These are phyloP conservation scores for Nerophis lumbriciformis DNA, from an alignment of 2,113 vertebrate species.

Conservation along the genomic window DNA sequence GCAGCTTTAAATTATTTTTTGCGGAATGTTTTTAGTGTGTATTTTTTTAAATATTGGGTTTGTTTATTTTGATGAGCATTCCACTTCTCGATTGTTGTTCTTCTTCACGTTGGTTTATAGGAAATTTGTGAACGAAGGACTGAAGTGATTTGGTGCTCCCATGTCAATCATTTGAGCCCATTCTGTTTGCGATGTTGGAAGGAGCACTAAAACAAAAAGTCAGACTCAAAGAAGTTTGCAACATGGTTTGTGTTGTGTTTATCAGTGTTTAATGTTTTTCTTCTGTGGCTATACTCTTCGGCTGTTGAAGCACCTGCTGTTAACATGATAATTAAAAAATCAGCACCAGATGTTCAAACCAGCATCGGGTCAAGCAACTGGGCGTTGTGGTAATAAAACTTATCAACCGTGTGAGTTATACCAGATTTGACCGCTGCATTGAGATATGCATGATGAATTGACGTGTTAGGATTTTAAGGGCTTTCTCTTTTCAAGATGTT, in stretches of 20 bases:
- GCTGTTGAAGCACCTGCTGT: neutral
- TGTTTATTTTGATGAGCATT: too few relatives aligned
- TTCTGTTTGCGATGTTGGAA: too few relatives aligned
- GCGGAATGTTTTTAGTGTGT: too few relatives aligned
- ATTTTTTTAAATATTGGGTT: too few relatives aligned
- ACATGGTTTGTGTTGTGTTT: neutral
- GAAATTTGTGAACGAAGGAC: too few relatives aligned
- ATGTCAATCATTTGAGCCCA: too few relatives aligned
- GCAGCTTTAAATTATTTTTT: too few relatives aligned
- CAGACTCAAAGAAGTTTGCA: too few relatives aligned
- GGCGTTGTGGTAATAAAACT: slow-evolving; percentile 1
- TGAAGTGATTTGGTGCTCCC: too few relatives aligned
- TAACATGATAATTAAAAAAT: neutral
- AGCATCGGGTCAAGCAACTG: neutral
- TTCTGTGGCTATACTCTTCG: neutral
- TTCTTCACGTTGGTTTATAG: too few relatives aligned
- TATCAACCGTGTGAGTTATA: slow-evolving; percentile 4
- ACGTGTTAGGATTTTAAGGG: neutral
- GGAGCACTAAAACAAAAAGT: too few relatives aligned
- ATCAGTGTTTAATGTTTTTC: neutral
- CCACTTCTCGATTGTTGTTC: too few relatives aligned
- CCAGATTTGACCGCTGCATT: neutral
- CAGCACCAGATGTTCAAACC: neutral
- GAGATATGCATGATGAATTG: slow-evolving; percentile 3
- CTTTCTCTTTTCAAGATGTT: slow-evolving; percentile 5